phyloP scores from a whole-genome alignment of 2,113 vertebrate genomes.

The Dipodomys spectabilis region DNA sequence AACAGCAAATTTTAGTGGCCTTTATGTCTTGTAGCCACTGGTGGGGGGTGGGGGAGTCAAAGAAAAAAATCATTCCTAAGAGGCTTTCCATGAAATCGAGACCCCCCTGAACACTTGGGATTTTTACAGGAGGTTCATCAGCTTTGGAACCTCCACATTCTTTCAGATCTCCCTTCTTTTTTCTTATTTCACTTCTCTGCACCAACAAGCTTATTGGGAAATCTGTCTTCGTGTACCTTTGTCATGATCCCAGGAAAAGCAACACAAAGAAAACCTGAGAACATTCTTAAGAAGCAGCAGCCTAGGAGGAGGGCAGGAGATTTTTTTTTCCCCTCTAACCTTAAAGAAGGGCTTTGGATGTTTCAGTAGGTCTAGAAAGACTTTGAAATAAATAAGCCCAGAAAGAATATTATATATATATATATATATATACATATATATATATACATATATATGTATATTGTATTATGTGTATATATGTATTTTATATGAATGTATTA shows the following conservation, averaged over 20 bases:
- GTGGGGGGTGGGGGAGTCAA: not conserved
- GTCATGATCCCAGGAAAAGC: constrained; percentile 54
- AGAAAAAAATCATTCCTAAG: constrained; percentile 71
- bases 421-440: too few species aligned
- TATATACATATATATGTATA: too few species aligned
- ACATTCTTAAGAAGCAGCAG: not conserved
- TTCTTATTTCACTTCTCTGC: constrained; percentile 38
- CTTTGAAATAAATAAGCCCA: constrained; percentile 11
- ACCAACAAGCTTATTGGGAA: constrained; percentile 49
- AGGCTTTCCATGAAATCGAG: constrained; percentile 78
- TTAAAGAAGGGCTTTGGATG: constrained; percentile 46
- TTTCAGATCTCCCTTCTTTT: constrained; percentile 47
- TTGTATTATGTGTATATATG: not conserved
- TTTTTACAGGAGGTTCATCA: constrained; percentile 72
- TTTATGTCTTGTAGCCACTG: constrained; percentile 75
- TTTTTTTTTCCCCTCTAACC: constrained; percentile 46
- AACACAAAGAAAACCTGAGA: constrained; percentile 57
- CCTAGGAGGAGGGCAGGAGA: not conserved
- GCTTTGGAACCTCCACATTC: constrained; percentile 63
- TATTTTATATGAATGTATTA: too few species aligned
- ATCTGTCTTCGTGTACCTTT: constrained; percentile 53
- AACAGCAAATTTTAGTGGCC: constrained; percentile 68
- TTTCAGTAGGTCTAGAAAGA: constrained; percentile 36
- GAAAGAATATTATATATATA: not conserved
- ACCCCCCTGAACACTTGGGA: constrained; percentile 75